Base-by-base conservation (phyloP, 2,888 invertebrate species). In the Yponomeuta malinellus region DNA sequence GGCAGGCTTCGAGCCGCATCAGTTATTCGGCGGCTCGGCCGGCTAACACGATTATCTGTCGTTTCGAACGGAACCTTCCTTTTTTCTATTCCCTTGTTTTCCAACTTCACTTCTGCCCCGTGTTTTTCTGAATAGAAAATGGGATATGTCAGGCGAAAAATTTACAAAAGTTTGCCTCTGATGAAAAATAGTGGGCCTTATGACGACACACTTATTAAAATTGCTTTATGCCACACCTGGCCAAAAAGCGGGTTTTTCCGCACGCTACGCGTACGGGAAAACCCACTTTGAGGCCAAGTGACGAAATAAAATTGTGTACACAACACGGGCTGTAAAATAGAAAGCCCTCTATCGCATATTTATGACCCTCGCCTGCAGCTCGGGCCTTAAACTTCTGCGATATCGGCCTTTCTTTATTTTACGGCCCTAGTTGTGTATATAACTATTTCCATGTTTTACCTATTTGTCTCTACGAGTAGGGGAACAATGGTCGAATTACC, bases 1-100 rank as follows among this genome's bases (percentile, higher is more conserved):
- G 81, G 79, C 76, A 79, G 80, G 75, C 78, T n/a, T 31, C 68
- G 70, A 31, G 43, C 65, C 84, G 81, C 91, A 89, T 89, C 90
- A 87, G 87, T 90, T 89, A 90, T 88, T 88, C 89, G 87, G 84
- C 86, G 79, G 83, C 83, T 86, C 87, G 88, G 88, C 84, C 81
- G 83, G 86, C 90, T 90, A 92, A 91, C 91, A 88, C 91, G 89
- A 90, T 91, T 92, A 92, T 90, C 92, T 88, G 87, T 87, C 89
- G 89, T 85, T 90, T 86, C 87, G 81, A 87, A 87, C 88, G 89
- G 88, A 86, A 87, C 86, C 84, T 81, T 88, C 69, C 85, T 88
- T 90, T 90, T 90, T 89, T 86, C 87, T 85, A 83, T 86, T 90
- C 86, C 90, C 87, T 90, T 91, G 89, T 90, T 92, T 92, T 90